Evolutionary conservation across 2,797 vertebrate genomes (phyloP).

Genomic region (Cossypha dichroa): DNA sequence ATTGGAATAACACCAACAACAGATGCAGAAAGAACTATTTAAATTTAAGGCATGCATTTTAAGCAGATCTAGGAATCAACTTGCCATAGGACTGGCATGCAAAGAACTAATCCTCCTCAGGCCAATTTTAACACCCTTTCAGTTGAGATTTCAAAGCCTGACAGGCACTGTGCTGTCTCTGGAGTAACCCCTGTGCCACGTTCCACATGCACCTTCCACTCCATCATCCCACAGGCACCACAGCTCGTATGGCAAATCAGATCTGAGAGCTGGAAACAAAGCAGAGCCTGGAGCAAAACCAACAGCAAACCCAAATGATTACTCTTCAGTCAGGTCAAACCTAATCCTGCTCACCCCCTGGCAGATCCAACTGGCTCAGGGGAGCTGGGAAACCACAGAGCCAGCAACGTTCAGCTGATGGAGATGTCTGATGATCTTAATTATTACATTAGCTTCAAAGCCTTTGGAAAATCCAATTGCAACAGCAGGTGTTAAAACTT

Average conservation of each 20-base stretch:
- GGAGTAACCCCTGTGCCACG: neutral
- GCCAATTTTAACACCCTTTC: neutral
- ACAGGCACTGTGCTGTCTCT: neutral
- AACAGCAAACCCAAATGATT: neutral
- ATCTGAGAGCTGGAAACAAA: neutral
- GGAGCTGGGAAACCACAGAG: neutral
- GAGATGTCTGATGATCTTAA: neutral
- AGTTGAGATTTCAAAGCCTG: neutral
- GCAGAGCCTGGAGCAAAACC: neutral
- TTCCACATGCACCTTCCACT: neutral
- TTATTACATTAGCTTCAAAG: neutral
- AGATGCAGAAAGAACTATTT: neutral
- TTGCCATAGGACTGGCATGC: neutral
- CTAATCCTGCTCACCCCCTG: neutral
- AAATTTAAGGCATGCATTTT: neutral
- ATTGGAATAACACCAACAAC: neutral
- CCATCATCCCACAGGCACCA: neutral
- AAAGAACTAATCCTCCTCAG: neutral
- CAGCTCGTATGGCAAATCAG: neutral
- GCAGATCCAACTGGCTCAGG: neutral
- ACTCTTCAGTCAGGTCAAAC: neutral
- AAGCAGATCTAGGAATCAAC: neutral
- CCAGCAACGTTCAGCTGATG: neutral
- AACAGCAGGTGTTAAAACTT: neutral
- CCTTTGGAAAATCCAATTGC: neutral